phyloP scores from a whole-genome alignment of 2,797 vertebrate genomes.

The Catamblyrhynchus diadema region DNA sequence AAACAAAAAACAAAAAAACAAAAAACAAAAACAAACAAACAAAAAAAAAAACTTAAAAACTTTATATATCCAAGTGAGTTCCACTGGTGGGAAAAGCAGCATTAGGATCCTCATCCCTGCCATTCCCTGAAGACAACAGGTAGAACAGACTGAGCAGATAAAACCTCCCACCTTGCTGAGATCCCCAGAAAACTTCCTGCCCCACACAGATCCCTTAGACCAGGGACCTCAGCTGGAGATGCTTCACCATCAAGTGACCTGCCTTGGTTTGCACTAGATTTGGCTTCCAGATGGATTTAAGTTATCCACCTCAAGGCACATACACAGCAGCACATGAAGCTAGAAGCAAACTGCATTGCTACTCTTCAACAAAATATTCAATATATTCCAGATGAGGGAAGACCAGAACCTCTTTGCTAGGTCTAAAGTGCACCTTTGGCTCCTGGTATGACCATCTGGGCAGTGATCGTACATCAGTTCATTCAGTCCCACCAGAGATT shows the following conservation, averaged over 20 bases:
- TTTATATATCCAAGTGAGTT: not conserved
- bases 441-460: not conserved
- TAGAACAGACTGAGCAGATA: not conserved
- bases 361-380: not conserved
- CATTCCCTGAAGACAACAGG: fast-evolving
- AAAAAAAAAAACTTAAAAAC: not conserved
- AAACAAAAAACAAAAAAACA: too few species aligned
- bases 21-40: too few species aligned
- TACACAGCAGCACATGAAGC: fast-evolving
- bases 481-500: not conserved
- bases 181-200: not conserved
- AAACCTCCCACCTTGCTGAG: not conserved
- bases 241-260: not conserved
- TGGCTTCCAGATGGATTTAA: not conserved
- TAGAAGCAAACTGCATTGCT: fast-evolving
- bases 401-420: not conserved
- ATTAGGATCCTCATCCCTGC: not conserved
- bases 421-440: not conserved
- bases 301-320: not conserved
- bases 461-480: not conserved
- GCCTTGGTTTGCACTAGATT: not conserved
- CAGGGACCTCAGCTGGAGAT: not conserved
- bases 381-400: not conserved
- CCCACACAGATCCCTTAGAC: fast-evolving
- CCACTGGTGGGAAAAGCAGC: not conserved